Conservation (phyloP, 2,797 vertebrate genomes). For the Amniataba percoides region DNA sequence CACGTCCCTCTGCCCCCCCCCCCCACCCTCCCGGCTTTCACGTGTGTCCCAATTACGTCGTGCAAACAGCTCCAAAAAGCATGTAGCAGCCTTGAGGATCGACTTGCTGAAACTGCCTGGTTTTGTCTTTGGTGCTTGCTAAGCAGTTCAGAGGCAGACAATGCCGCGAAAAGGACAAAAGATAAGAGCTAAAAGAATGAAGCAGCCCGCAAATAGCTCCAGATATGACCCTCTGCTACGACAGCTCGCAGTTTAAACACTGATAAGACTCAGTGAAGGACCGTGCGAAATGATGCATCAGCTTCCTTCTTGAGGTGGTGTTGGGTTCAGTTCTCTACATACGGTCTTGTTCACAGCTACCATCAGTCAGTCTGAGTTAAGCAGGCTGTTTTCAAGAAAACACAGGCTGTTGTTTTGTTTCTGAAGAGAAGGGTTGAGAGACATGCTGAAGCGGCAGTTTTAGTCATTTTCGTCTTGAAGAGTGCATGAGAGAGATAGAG, state of each 20-base stretch:
- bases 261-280: neutral
- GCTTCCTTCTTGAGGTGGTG: slow-evolving; percentile 29
- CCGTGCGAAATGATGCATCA: neutral
- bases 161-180: slow-evolving; percentile 31
- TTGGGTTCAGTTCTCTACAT: slow-evolving; percentile 87
- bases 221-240: slow-evolving; percentile 66
- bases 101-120: neutral
- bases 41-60: neutral
- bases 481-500: slow-evolving; percentile 79
- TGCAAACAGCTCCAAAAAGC: slow-evolving; percentile 15
- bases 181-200: slow-evolving; percentile 36
- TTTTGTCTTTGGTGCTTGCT: slow-evolving; percentile 18
- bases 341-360: slow-evolving; percentile 65
- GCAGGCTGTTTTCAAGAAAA: slow-evolving; percentile 75
- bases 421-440: slow-evolving; percentile 69
- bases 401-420: slow-evolving; percentile 73
- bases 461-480: slow-evolving; percentile 77
- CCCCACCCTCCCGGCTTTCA: no score
- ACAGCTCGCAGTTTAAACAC: slow-evolving; percentile 15
- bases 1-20: neutral
- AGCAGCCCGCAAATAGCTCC: slow-evolving; percentile 64
- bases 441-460: slow-evolving; percentile 85
- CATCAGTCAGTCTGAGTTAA: slow-evolving; percentile 72
- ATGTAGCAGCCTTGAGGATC: slow-evolving; percentile 8
- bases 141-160: slow-evolving; percentile 49